A percentile compares a stretch with the other conserved stretches of the same genome.
phyloP scores from a whole-genome alignment of 2,888 invertebrate genomes.

The Ichneumoninae sp. region DNA sequence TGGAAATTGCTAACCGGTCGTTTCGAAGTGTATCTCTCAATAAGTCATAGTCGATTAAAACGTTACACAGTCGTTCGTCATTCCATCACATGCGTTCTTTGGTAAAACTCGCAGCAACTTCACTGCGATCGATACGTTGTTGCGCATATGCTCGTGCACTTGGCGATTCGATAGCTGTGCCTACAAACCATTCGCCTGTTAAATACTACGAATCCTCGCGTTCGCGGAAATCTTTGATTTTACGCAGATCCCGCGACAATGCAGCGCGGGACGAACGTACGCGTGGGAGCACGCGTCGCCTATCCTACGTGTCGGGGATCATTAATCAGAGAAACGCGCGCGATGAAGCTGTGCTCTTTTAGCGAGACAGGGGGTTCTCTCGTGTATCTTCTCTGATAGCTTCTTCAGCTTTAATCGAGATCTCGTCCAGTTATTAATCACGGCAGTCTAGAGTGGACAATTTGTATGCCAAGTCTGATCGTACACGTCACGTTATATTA shows the following conservation, averaged over 20 bases:
- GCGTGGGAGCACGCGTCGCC: conserved; percentile 52
- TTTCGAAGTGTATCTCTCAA: conserved; percentile 42
- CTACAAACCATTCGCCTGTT: conserved; percentile 15
- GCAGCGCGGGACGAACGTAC: conserved; percentile 37
- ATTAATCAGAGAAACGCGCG: conserved; percentile 63
- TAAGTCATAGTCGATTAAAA: conserved; percentile 54
- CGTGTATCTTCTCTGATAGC: not conserved
- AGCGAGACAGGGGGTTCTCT: conserved; percentile 6
- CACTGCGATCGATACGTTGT: not conserved
- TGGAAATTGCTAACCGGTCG: conserved; percentile 46
- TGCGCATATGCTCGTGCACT: not conserved
- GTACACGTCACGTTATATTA: not conserved
- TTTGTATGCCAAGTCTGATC: conserved; percentile 4
- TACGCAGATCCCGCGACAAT: conserved; percentile 55
- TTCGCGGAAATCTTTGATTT: conserved; percentile 59
- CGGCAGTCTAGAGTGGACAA: not conserved
- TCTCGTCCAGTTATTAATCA: conserved; percentile 12
- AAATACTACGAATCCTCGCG: conserved; percentile 42
- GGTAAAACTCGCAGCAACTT: not conserved
- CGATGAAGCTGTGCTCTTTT: conserved; percentile 49
- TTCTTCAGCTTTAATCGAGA: not conserved
- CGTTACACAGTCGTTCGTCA: conserved; percentile 55
- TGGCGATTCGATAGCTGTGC: conserved; percentile 8
- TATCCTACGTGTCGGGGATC: conserved; percentile 64
- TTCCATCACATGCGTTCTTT: conserved; percentile 1